phyloP scores from a whole-genome alignment of 2,888 invertebrate species.

The Sesia bembeciformis region DNA sequence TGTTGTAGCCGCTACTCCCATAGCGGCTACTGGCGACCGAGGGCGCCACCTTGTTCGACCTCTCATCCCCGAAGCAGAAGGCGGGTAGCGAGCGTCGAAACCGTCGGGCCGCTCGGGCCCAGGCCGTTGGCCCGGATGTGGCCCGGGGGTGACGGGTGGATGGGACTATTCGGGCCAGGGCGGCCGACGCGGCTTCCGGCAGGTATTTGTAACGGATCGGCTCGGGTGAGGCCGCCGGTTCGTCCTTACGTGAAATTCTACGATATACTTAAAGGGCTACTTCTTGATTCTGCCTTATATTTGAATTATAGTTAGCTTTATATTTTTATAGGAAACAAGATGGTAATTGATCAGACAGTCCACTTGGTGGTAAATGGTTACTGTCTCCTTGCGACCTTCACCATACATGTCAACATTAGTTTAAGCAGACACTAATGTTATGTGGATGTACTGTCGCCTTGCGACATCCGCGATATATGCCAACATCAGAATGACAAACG shows the following conservation, averaged over 20 bases:
- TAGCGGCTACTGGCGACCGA: constrained; percentile 42
- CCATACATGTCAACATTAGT: too few species aligned
- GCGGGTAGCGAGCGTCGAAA: constrained; percentile 14
- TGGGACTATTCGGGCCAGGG: constrained; percentile 5
- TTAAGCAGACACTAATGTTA: too few species aligned
- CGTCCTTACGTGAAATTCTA: constrained; percentile 29
- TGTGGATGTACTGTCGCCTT: too few species aligned
- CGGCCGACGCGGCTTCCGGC: constrained; percentile 38
- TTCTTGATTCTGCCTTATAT: too few species aligned
- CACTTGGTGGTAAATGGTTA: too few species aligned
- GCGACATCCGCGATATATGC: too few species aligned
- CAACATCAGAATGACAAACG: too few species aligned
- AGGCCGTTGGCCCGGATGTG: constrained; percentile 15
- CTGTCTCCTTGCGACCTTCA: too few species aligned
- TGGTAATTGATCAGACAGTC: too few species aligned
- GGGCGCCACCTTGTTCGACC: constrained; percentile 40
- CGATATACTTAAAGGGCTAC: too few species aligned
- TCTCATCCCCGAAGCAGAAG: constrained; percentile 37
- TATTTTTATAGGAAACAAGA: too few species aligned
- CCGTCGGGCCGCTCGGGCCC: constrained; percentile 27
- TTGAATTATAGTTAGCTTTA: too few species aligned
- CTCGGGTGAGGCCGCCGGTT: constrained; percentile 37
- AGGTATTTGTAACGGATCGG: constrained; percentile 45
- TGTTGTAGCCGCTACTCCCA: constrained; percentile 51
- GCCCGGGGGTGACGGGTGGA: constrained; percentile 17